Conservation (phyloP, 2,797 vertebrate genomes). For the Adrianichthys oophorus region DNA sequence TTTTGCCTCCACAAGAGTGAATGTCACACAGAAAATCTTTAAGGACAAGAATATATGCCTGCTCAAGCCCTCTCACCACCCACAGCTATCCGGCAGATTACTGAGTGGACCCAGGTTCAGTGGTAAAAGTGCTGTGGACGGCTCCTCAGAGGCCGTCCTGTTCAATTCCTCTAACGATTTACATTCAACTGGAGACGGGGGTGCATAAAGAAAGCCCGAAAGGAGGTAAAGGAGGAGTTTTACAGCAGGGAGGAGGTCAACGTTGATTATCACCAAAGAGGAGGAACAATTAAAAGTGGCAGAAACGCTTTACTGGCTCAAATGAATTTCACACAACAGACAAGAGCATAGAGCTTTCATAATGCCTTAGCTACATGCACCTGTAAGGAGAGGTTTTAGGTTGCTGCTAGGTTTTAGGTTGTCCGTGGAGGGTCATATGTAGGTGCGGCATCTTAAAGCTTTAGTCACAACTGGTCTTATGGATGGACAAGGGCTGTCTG, state of each 20-base stretch:
- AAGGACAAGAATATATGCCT: conserved; percentile 1
- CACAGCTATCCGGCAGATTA: conserved; percentile 32
- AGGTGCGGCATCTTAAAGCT: no score
- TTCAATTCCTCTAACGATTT: conserved; percentile 44
- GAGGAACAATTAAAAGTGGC: conserved; percentile 1
- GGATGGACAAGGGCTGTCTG: no score
- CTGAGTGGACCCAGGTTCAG: conserved; percentile 46
- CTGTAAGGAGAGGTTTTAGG: background rate
- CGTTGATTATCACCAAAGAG: conserved; percentile 14
- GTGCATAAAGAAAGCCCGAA: conserved; percentile 45
- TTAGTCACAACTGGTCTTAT: no score
- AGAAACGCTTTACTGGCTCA: conserved; percentile 12
- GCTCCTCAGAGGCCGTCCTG: conserved; percentile 43
- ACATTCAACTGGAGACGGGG: conserved; percentile 35
- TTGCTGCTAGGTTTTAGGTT: no score
- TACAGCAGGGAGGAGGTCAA: conserved; percentile 12
- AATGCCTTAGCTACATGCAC: no score
- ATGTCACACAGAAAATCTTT: conserved; percentile 7
- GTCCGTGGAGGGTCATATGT: no score
- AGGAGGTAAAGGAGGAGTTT: conserved; percentile 12
- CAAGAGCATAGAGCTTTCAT: conserved; percentile 1
- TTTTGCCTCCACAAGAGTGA: conserved; percentile 4
- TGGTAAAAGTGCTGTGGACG: conserved; percentile 51
- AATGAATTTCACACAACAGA: conserved; percentile 16
- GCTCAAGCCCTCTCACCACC: conserved; percentile 7